Base-by-base conservation (phyloP, 2,888 invertebrate genomes). In the Epinotia demarniana region DNA sequence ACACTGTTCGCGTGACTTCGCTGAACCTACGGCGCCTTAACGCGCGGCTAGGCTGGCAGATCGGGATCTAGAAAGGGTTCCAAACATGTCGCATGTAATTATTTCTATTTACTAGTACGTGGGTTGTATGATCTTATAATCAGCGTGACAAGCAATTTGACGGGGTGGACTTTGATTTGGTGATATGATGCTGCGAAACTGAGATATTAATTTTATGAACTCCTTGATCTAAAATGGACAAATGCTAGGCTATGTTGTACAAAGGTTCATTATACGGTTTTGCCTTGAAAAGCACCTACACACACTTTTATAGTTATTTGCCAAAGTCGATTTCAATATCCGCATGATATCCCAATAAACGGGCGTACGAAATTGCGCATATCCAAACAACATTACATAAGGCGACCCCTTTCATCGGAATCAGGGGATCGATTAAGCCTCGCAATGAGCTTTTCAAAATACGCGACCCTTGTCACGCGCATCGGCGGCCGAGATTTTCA, bases 401-500 rank as follows among this genome's bases (percentile, higher is more conserved):
- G 33, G 74, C 64, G 63, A 74, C 74, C 74, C 74, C 63, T 69
- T 69, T 63, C 69, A 74, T 43, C 43, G 58, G 74, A 69, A 63
- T 69, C 74, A 69, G 63, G 74, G 74, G 74, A 69, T 69, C 74
- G 74, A 74, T 74, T 74, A 74, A 46, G 68, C 69, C 62, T 33
- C 72, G 63, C 74, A 69, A 74, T 62, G 69, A 74, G 74, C 69
- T 61, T 53, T 73, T 69, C 62, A 69, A 69, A 74, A 74, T 74
- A 74, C 74, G 74, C 74, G 69, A 74, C 74, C 74, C 74, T 69
- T 74, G 74, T 74, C 74, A 74, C 73, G 62, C 27, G 57, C 74
- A 69, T 74, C 69, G 74, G 69, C 69, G 74, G 63, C 57, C 74
- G 74, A 74, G 74, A 74, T 74, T 74, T 74, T 74, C 74, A 74